Evolutionary conservation across 2,797 vertebrate genomes (phyloP).

Genomic region (Spinibarbus caldwelli): DNA sequence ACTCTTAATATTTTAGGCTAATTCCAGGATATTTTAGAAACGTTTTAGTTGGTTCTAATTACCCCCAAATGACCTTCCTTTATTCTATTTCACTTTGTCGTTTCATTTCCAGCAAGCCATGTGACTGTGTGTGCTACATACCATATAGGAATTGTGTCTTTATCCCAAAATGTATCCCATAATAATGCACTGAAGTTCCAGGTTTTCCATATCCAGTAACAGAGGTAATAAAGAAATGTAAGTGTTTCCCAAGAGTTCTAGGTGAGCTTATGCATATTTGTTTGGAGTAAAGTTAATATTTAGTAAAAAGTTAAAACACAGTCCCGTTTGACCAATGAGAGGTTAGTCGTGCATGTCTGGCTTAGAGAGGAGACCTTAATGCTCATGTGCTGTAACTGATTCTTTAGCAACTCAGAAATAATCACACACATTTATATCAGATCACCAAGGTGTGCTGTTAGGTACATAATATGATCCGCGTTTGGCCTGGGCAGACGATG

Average conservation of each 20-base stretch:
- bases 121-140: not conserved
- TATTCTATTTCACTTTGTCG: not conserved
- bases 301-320: constrained; percentile 25
- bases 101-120: not conserved
- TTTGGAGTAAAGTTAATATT: constrained; percentile 46
- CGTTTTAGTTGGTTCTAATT: not conserved
- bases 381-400: constrained; percentile 20
- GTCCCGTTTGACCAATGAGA: not conserved
- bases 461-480: constrained; percentile 23
- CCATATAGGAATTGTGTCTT: not conserved
- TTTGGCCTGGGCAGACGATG: constrained; percentile 32
- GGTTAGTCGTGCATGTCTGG: not conserved
- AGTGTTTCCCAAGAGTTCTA: not conserved
- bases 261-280: constrained; percentile 18
- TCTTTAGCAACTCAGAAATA: not conserved
- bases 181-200: not conserved
- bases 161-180: not conserved
- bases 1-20: not conserved
- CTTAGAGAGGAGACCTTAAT: constrained; percentile 16
- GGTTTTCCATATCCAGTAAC: not conserved
- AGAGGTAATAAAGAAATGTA: not conserved
- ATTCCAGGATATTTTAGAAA: not conserved
- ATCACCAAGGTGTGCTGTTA: not conserved
- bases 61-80: not conserved
- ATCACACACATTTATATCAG: not conserved